Conservation (phyloP, 2,113 vertebrate species). For the Dendropsophus ebraccatus region DNA sequence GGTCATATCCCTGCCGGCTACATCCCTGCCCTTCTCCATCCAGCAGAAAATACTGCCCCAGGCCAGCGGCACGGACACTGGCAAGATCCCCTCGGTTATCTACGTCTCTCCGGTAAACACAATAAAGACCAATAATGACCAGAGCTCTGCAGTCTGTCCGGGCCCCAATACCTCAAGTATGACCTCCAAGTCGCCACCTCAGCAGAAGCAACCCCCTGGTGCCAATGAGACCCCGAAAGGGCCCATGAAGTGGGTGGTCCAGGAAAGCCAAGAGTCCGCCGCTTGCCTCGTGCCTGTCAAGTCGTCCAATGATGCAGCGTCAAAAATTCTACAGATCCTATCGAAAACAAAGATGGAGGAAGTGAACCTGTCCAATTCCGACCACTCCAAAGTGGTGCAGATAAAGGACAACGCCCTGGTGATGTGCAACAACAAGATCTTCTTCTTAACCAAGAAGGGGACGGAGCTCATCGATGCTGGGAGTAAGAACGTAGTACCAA, state of each 20-base stretch:
- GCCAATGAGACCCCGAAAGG: conserved; percentile 62
- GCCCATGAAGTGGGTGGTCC: conserved; percentile 85
- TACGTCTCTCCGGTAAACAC: conserved; percentile 82
- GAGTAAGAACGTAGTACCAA: background rate
- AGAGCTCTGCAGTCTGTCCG: conserved; percentile 61
- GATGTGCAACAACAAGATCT: conserved; percentile 84
- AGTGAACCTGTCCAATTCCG: conserved; percentile 38
- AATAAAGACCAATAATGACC: conserved; percentile 68
- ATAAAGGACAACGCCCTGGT: conserved; percentile 81
- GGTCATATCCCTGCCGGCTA: conserved; percentile 78
- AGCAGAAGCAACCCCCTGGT: conserved; percentile 38
- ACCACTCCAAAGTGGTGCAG: conserved; percentile 64
- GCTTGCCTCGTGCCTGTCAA: conserved; percentile 73
- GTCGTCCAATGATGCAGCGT: conserved; percentile 73
- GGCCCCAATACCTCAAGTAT: conserved; percentile 61
- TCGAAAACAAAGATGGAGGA: conserved; percentile 65
- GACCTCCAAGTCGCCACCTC: conserved; percentile 2
- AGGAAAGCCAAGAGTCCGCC: conserved; percentile 68
- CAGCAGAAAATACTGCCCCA: conserved; percentile 78
- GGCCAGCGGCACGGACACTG: conserved; percentile 61
- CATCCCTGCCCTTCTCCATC: conserved; percentile 74
- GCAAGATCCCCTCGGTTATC: conserved; percentile 70
- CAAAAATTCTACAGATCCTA: conserved; percentile 76
- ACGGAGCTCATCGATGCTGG: conserved; percentile 64
- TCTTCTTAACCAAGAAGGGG: conserved; percentile 78